A percentile compares a stretch with the other conserved stretches of the same genome.
These are phyloP conservation scores for Penelope pileata DNA, from an alignment of 2,113 vertebrate genomes.

Conservation along the genomic window DNA sequence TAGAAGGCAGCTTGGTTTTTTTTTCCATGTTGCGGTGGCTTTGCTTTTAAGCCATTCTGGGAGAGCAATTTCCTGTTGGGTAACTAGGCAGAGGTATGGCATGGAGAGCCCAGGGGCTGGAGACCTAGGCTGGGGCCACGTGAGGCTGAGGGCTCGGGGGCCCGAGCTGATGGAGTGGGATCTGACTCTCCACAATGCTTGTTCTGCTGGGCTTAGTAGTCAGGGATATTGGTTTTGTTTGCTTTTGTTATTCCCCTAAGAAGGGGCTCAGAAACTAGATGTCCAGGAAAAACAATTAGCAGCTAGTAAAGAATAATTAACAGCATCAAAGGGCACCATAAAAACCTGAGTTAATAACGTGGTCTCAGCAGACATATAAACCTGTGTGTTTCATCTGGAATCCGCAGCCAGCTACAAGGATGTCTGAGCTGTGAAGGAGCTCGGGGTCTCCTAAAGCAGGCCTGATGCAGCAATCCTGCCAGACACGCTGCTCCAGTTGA, in stretches of 20 bases:
- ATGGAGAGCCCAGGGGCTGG: background rate
- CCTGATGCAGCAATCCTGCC: background rate
- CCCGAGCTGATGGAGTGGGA: background rate
- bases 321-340: conserved; percentile 58
- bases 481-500: background rate
- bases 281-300: conserved; percentile 65
- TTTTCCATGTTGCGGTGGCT: background rate
- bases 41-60: background rate
- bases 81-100: background rate
- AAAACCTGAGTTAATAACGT: conserved; percentile 69
- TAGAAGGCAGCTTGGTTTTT: background rate
- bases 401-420: background rate
- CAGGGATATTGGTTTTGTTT: background rate
- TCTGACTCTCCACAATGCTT: background rate
- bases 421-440: conserved; percentile 16
- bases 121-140: background rate
- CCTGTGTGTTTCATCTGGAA: conserved; percentile 39
- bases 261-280: background rate
- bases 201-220: background rate
- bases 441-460: conserved; percentile 19
- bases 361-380: conserved; percentile 40
- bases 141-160: background rate
- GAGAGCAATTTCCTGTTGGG: background rate
- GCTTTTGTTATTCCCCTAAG: background rate
- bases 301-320: conserved; percentile 72